Evolutionary conservation across 2,888 invertebrate species (phyloP), one percentile per base, ranked within the genome.

Genomic region (Spisula subtruncata): DNA sequence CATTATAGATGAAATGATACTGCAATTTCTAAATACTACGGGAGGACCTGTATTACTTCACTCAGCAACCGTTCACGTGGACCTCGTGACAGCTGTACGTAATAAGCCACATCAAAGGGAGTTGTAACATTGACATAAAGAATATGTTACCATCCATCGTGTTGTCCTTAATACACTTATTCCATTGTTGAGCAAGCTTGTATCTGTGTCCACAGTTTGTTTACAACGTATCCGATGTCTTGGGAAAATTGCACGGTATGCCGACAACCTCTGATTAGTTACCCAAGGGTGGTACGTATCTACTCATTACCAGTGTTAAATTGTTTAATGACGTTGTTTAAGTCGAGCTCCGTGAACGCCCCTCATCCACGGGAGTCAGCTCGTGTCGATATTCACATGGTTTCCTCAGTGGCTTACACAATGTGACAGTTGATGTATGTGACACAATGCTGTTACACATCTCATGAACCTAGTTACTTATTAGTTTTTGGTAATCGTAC

Each of bases 161-260:
- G 4, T 66, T 10, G 83, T 41, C n/a, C 6, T 66, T 12, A 46
- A 46, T 83, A 83, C 83, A 83, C 75, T 71, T 41, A 32, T 18
- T 0, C 29, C 12, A 84, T 84, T 75, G 84, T 84, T 51, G 1
- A 20, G 32, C 48, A 25, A 51, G 46, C 35, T 35, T 85, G n/a
- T n/a, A 79, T 80, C 85, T 85, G 29, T 85, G 51, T 79, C 56
- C 35, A 41, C 54, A 54, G 35, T 35, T 54, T 85, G 80, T 80
- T 85, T 79, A 56, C 85, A 56, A 51, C 79, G 35, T 79, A 85
- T 85, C 79, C 51, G 48, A 79, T 80, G 54, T 51, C 85, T 54
- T 85, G 85, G 80, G 85, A 85, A 85, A 79, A 56, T 85, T 54
- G 85, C 29, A 80, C 20, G 56, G 56, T 56, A 85, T 85, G 80